Evolutionary conservation across 2,113 vertebrate species (phyloP).

Genomic region (Otis tarda): DNA sequence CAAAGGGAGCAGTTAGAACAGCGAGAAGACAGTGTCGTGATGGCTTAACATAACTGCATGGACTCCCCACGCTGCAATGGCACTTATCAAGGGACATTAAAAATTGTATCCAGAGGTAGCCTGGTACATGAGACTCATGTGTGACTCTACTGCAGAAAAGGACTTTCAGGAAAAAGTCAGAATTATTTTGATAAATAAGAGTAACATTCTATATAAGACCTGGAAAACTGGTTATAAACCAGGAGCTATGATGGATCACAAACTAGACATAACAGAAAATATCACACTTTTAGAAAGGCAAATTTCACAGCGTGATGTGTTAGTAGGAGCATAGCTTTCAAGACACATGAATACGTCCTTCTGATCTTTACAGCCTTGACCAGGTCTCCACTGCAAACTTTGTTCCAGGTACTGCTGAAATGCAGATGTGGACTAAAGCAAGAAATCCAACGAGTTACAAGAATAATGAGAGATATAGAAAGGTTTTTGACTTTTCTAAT

Average conservation of each 20-base stretch:
- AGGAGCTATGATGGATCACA: neutral
- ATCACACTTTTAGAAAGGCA: neutral
- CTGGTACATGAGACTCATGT: neutral
- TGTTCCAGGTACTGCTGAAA: neutral
- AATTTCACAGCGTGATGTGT: neutral
- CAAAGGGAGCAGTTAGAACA: slow-evolving; percentile 30
- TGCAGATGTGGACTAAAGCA: neutral
- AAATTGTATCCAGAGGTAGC: neutral
- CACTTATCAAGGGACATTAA: neutral
- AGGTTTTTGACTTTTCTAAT: neutral
- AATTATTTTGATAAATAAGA: neutral
- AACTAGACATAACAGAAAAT: neutral
- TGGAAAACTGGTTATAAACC: neutral
- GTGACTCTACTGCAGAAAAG: neutral
- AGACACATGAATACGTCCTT: neutral
- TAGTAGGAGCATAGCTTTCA: neutral
- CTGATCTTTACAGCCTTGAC: neutral
- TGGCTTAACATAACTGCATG: neutral
- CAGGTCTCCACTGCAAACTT: neutral
- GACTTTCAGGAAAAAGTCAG: neutral
- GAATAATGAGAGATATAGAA: neutral
- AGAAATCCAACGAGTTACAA: neutral
- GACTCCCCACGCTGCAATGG: neutral
- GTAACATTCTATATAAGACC: neutral
- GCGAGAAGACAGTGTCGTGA: neutral